phyloP scores from a whole-genome alignment of 2,888 invertebrate species.

The Anaspis maculata region DNA sequence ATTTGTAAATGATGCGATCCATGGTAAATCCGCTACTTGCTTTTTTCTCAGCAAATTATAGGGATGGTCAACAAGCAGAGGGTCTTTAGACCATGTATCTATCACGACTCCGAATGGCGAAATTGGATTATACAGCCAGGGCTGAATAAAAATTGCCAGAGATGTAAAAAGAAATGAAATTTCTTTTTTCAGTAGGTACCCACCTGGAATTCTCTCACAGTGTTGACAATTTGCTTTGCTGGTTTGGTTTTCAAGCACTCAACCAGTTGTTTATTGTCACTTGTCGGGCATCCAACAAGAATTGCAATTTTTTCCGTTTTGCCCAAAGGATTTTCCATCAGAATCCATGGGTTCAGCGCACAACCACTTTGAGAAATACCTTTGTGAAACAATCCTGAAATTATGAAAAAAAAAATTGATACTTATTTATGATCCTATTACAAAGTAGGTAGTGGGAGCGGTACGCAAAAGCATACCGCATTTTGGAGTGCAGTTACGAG shows the following conservation, averaged over 20 bases:
- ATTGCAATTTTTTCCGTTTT: constrained; percentile 54
- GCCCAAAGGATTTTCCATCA: constrained; percentile 49
- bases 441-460: too few species aligned
- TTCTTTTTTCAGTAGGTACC: too few species aligned
- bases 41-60: constrained; percentile 52
- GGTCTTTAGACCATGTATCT: constrained; percentile 47
- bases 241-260: constrained; percentile 57
- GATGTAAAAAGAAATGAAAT: too few species aligned
- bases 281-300: constrained; percentile 56
- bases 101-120: constrained; percentile 66
- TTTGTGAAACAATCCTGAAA: constrained; percentile 51
- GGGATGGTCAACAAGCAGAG: constrained; percentile 61
- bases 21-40: constrained; percentile 55
- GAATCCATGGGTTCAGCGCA: constrained; percentile 51
- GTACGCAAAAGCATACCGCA: too few species aligned
- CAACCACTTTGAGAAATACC: constrained; percentile 66
- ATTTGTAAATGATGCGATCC: constrained; percentile 58
- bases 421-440: too few species aligned
- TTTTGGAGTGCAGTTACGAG: too few species aligned
- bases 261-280: constrained; percentile 42
- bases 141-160: constrained; percentile 14
- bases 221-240: constrained; percentile 51
- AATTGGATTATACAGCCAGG: constrained; percentile 58
- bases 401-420: too few species aligned
- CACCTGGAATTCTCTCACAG: constrained; percentile 48